A percentile compares a stretch with the other conserved stretches of the same genome.
These are phyloP conservation scores for Sebastes diploproa DNA, from an alignment of 2,797 vertebrate genomes.

Conservation along the genomic window DNA sequence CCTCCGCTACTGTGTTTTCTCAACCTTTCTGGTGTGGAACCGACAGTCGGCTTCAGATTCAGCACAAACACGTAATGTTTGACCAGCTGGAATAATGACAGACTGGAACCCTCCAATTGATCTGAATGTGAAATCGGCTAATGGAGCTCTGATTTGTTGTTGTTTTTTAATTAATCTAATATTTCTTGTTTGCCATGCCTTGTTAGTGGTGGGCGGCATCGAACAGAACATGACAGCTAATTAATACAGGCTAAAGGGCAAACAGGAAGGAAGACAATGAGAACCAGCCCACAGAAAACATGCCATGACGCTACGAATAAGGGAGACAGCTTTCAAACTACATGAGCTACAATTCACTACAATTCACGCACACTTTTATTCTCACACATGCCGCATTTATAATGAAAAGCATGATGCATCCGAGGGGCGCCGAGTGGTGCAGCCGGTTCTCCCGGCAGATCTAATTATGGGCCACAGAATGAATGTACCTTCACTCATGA, in stretches of 20 bases:
- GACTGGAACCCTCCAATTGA: conserved; percentile 12
- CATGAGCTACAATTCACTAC: too few relatives aligned
- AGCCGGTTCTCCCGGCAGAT: conserved; percentile 66
- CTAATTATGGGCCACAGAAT: conserved; percentile 74
- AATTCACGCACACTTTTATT: conserved; percentile 11
- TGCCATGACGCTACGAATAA: conserved; percentile 13
- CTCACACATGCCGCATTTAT: conserved; percentile 25
- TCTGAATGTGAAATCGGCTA: conserved; percentile 36
- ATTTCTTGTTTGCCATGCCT: conserved; percentile 35
- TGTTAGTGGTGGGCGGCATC: not conserved
- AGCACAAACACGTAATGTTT: not conserved
- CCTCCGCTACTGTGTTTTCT: conserved; percentile 1
- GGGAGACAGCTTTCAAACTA: conserved; percentile 19
- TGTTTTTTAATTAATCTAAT: conserved; percentile 46
- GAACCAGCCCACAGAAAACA: not conserved
- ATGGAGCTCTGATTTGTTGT: conserved; percentile 33
- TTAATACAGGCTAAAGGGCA: conserved; percentile 47
- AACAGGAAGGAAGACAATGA: not conserved
- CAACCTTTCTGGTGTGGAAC: not conserved
- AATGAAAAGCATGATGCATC: conserved; percentile 54
- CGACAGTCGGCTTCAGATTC: not conserved
- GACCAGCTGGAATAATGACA: conserved; percentile 23
- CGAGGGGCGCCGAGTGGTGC: conserved; percentile 29
- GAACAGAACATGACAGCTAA: conserved; percentile 38
- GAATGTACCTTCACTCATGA: conserved; percentile 64